Evolutionary conservation across 2,797 vertebrate species (phyloP).

Genomic region (Syngnathus rostellatus): DNA sequence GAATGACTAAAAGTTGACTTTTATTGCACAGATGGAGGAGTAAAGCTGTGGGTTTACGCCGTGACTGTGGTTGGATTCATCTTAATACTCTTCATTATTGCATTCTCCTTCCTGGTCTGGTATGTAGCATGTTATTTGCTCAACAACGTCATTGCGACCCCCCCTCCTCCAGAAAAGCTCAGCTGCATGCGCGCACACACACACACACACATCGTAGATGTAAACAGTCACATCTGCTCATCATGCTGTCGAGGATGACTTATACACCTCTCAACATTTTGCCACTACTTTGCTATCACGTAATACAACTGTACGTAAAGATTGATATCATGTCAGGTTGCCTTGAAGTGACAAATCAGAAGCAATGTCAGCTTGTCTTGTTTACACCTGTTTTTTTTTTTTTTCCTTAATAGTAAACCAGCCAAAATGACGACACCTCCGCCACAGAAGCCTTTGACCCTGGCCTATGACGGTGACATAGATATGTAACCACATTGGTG

Average conservation of each 20-base stretch:
- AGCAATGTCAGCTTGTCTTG: constrained; percentile 21
- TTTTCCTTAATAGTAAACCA: constrained; percentile 69
- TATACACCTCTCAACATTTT: constrained; percentile 25
- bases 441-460: constrained; percentile 90
- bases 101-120: constrained; percentile 90
- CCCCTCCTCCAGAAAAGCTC: constrained; percentile 1
- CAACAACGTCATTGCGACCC: not conserved
- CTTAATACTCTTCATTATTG: constrained; percentile 83
- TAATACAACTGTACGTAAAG: constrained; percentile 42
- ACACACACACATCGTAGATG: constrained; percentile 1
- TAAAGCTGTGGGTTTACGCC: constrained; percentile 95
- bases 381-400: not conserved
- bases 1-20: constrained; percentile 27
- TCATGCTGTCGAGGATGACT: constrained; percentile 42
- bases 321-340: constrained; percentile 26
- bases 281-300: constrained; percentile 42
- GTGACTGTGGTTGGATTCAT: constrained; percentile 86
- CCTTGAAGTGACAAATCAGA: constrained; percentile 24
- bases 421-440: constrained; percentile 77
- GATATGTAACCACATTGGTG: constrained; percentile 78
- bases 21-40: constrained; percentile 83
- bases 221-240: constrained; percentile 12
- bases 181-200: constrained; percentile 5
- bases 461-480: constrained; percentile 92
- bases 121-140: constrained; percentile 63